These are phyloP conservation scores for Aspidiotus destructor DNA, from an alignment of 2,888 invertebrate species.

Conservation along the genomic window DNA sequence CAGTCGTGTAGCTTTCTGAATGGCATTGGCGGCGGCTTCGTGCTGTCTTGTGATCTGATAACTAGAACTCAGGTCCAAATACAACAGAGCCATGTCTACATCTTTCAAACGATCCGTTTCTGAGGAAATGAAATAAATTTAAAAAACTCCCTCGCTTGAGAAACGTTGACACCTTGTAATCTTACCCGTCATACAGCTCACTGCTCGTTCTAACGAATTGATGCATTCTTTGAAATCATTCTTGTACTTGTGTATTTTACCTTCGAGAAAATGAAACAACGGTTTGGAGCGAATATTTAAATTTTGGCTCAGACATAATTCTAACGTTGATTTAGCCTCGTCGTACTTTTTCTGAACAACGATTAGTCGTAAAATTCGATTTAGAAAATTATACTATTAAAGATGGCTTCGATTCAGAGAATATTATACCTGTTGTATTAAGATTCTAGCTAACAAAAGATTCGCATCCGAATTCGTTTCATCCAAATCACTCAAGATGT, in stretches of 20 bases:
- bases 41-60: constrained; percentile 59
- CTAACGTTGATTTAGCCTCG: constrained; percentile 74
- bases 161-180: not conserved
- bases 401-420: not conserved
- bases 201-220: constrained; percentile 63
- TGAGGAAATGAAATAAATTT: constrained; percentile 23
- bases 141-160: too few species aligned
- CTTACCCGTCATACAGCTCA: constrained; percentile 35
- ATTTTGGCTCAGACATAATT: constrained; percentile 82
- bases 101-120: constrained; percentile 35
- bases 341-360: constrained; percentile 52
- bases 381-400: not conserved
- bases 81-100: constrained; percentile 75
- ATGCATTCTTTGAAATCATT: constrained; percentile 62
- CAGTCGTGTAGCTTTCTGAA: constrained; percentile 54
- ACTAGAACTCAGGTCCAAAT: constrained; percentile 73
- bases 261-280: constrained; percentile 77
- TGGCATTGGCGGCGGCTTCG: constrained; percentile 68
- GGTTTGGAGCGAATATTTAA: constrained; percentile 87
- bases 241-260: constrained; percentile 67
- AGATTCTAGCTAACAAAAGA: constrained; percentile 75
- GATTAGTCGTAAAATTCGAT: constrained; percentile 23
- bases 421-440: constrained; percentile 48
- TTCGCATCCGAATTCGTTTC: constrained; percentile 74
- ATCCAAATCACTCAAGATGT: constrained; percentile 52